Conservation (phyloP, 2,797 vertebrate genomes). For the Pipistrellus nathusii region DNA sequence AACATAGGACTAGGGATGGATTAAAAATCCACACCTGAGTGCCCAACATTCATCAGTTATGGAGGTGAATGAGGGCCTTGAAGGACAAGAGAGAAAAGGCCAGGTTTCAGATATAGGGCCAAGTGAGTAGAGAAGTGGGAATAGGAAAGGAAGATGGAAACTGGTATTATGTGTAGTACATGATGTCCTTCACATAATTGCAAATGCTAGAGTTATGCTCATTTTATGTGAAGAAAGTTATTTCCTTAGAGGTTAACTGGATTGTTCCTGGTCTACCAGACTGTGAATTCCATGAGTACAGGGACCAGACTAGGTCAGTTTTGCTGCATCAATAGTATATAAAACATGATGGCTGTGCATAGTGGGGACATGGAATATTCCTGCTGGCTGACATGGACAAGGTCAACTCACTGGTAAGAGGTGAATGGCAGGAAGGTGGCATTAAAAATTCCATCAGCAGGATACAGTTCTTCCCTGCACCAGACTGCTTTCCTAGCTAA, state of each 20-base stretch:
- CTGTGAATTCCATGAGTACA: not conserved
- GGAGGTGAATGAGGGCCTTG: not conserved
- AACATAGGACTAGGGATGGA: not conserved
- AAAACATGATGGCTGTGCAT: rapidly evolving
- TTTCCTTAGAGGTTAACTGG: not conserved
- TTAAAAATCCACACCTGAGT: not conserved
- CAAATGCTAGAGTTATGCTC: not conserved
- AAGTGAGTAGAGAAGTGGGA: not conserved
- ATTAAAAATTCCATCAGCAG: not conserved
- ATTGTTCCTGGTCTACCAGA: not conserved
- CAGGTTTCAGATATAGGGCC: not conserved
- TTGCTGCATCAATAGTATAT: too few relatives aligned
- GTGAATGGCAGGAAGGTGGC: not conserved
- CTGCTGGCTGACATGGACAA: not conserved
- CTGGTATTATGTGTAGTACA: rapidly evolving
- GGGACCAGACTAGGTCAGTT: not conserved
- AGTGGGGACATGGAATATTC: not conserved
- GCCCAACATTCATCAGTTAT: not conserved
- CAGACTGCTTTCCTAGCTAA: not conserved
- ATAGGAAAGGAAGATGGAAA: not conserved
- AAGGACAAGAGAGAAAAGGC: not conserved
- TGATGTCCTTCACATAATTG: not conserved
- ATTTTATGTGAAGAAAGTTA: not conserved
- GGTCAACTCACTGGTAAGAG: not conserved
- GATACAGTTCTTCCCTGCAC: not conserved